A percentile compares a stretch with the other conserved stretches of the same genome.
Conservation (phyloP, 30 jellyfish, hydroid and myxozoan genomes). For the Phacellophora camtschatica region DNA sequence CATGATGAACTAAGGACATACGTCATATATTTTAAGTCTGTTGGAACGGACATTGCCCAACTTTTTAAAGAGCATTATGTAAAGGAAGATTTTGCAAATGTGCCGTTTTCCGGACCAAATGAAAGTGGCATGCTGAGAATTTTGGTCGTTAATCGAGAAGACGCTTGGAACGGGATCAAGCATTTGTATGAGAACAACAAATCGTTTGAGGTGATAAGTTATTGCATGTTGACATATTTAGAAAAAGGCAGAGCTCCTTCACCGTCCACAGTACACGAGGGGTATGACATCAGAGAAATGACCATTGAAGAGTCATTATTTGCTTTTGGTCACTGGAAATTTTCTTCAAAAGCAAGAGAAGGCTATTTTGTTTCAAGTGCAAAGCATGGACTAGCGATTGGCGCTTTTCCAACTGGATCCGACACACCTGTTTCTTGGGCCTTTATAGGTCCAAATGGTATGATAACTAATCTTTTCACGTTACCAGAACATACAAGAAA, state of each 20-base stretch:
- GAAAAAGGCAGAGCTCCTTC: not conserved
- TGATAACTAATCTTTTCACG: constrained; percentile 15
- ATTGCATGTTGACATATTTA: not conserved
- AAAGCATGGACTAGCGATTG: constrained; percentile 23
- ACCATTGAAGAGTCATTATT: not conserved
- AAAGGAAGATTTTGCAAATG: not conserved
- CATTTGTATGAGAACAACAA: not conserved
- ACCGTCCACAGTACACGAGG: not conserved
- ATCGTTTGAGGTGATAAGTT: not conserved
- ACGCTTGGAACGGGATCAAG: not conserved
- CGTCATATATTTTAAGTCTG: not conserved
- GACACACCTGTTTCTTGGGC: constrained; percentile 47
- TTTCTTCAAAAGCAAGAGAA: not conserved
- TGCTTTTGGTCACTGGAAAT: constrained; percentile 12
- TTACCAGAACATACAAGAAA: constrained; percentile 26
- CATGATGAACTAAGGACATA: not conserved
- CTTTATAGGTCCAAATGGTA: not conserved
- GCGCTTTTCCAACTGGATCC: constrained; percentile 31
- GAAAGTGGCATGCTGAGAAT: not conserved
- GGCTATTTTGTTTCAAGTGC: not conserved
- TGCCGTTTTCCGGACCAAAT: not conserved
- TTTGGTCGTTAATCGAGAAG: not conserved
- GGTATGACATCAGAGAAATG: constrained; percentile 17
- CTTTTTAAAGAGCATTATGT: not conserved
- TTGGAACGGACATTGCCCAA: not conserved